These are phyloP conservation scores for Clanis bilineata DNA, from an alignment of 2,888 invertebrate genomes.

Conservation along the genomic window DNA sequence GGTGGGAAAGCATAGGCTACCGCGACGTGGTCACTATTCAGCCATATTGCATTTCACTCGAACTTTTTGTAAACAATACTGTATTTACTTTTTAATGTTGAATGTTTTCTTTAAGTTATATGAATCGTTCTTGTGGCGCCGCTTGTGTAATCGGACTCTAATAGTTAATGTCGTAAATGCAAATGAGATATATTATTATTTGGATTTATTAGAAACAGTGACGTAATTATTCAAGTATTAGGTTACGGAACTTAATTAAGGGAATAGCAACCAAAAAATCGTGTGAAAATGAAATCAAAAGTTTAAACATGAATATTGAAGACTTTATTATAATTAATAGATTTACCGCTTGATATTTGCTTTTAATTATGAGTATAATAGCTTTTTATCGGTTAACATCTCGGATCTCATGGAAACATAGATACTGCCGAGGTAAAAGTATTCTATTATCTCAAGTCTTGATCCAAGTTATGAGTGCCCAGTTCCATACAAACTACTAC, in stretches of 20 bases:
- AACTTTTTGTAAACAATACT: conserved; percentile 69
- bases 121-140: conserved; percentile 18
- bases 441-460: no score
- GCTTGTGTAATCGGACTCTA: conserved; percentile 18
- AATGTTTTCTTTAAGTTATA: conserved; percentile 35
- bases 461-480: no score
- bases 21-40: conserved; percentile 75
- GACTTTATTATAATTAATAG: not conserved
- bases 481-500: no score
- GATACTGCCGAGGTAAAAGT: no score
- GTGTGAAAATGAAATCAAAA: not conserved
- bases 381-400: no score
- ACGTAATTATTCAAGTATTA: conserved; percentile 9
- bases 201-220: conserved; percentile 8
- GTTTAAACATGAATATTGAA: not conserved
- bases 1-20: conserved; percentile 80
- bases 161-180: conserved; percentile 26
- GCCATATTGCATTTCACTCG: conserved; percentile 72
- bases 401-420: no score
- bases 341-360: not conserved
- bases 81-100: conserved; percentile 53
- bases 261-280: not conserved
- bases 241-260: conserved; percentile 6
- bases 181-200: conserved; percentile 25
- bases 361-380: not conserved